Percentiles rank a stretch among this genome's conserved stretches.
Conservation (phyloP, 2,888 invertebrate genomes). For the Eurytoma adleriae region DNA sequence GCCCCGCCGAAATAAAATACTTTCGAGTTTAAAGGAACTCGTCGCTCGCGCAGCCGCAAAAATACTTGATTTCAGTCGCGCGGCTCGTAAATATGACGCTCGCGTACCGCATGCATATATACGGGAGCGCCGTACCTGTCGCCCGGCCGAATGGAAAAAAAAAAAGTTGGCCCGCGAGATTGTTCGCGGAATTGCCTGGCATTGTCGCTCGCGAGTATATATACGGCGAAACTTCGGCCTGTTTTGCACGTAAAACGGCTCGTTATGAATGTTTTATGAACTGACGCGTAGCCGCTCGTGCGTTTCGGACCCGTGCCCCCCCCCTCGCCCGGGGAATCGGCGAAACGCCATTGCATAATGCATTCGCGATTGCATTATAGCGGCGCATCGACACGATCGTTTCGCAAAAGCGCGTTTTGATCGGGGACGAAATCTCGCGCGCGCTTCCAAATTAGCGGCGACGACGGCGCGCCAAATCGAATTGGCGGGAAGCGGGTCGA, state of each 20-base stretch:
- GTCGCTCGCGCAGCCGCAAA: constrained; percentile 14
- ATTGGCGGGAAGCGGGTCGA: neutral
- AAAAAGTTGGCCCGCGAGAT: constrained; percentile 41
- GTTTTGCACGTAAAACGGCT: constrained; percentile 58
- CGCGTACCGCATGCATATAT: neutral
- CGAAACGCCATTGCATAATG: constrained; percentile 54
- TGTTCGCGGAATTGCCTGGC: constrained; percentile 45
- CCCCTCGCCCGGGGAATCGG: constrained; percentile 23
- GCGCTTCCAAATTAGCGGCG: neutral
- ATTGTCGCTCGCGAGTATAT: constrained; percentile 38
- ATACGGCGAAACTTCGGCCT: constrained; percentile 53
- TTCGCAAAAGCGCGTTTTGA: constrained; percentile 39
- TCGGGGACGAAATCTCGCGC: constrained; percentile 15
- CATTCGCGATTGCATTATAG: constrained; percentile 55
- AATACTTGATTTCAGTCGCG: constrained; percentile 51
- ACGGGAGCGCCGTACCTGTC: neutral
- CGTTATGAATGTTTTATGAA: constrained; percentile 55
- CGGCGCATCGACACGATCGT: constrained; percentile 26
- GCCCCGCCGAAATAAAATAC: neutral
- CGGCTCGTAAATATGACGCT: constrained; percentile 42
- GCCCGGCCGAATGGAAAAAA: constrained; percentile 45
- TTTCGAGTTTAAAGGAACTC: neutral
- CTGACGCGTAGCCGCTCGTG: constrained; percentile 27
- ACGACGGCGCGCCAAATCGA: neutral
- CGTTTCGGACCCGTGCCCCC: constrained; percentile 4